Base-by-base conservation (phyloP, 2,797 vertebrate species). In the Nyctibius grandis region DNA sequence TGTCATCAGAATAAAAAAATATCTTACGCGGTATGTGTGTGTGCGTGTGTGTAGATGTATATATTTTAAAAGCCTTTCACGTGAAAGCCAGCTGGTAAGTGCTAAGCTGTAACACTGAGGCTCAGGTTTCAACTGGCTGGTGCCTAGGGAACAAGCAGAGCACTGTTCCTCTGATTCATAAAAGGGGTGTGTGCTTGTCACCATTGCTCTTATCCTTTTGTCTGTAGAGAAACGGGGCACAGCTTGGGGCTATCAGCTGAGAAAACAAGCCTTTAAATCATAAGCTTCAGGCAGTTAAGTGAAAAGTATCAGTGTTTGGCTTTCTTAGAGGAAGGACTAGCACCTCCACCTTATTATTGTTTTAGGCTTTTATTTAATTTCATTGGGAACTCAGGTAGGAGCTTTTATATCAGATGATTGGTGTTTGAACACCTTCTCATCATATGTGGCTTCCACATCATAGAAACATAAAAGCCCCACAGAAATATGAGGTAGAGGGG, bases 131-230 rank as follows among this genome's bases (percentile, higher is more conserved):
- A 93, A 53, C 65, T 78, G 87, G 81, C 80, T 75, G 42, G 73
- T 85, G 80, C 89, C 94, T 94, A 45, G 89, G 89, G 95, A 96
- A 96, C 93, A 96, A 96, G 91, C 91, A 91, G 74, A 96, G 85
- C 75, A 91, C 80, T 91, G 93, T 94, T 90, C 16, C 80, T 95
- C 85, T 90, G 88, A 94, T 90, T 95, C 91, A 90, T 93, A 88
- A 93, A 92, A 95, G 89, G 73, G 81, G 79, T 74, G 85, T 79
- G 84, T 91, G 85, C 83, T 89, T 93, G 93, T 93, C 91, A 94
- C 91, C 93, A 74, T 93, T 57, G 73, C 91, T 95, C 83, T 93
- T 88, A 84, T 88, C 85, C 89, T 96, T 96, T 94, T 90, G 85
- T 94, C 77, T 90, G 72, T 28, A 53, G 59, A 79, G 77, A 74